A percentile compares a stretch with the other conserved stretches of the same genome.
phyloP scores from a whole-genome alignment of 2,888 invertebrate genomes.

The Macroteleia sp. region DNA sequence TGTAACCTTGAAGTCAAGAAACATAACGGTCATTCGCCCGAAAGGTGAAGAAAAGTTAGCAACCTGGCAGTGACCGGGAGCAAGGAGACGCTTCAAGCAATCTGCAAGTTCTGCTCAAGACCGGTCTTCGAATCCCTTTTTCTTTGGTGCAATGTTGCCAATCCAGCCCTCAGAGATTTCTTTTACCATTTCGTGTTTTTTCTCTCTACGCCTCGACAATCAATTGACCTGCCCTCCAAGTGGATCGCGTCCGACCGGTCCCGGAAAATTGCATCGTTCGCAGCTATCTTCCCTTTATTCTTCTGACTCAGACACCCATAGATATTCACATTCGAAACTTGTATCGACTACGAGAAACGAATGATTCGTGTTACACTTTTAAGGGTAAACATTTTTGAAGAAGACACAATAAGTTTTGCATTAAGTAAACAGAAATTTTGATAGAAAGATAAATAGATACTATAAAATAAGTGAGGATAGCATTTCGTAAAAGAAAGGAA shows the following conservation, averaged over 20 bases:
- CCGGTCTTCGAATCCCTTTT: constrained; percentile 63
- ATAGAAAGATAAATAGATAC: constrained; percentile 2
- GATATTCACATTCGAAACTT: constrained; percentile 15
- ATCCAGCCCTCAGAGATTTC: background rate
- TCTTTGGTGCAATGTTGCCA: constrained; percentile 14
- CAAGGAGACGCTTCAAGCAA: constrained; percentile 78
- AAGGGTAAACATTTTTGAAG: constrained; percentile 22
- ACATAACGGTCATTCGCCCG: constrained; percentile 73
- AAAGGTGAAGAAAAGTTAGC: constrained; percentile 82
- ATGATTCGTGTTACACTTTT: constrained; percentile 23
- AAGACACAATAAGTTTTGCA: constrained; percentile 8
- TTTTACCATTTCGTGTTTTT: background rate
- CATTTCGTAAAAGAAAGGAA: no score
- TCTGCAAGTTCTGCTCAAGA: constrained; percentile 76
- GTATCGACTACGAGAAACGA: constrained; percentile 7
- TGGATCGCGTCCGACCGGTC: constrained; percentile 63
- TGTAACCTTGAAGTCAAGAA: background rate
- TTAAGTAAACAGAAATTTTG: constrained; percentile 14
- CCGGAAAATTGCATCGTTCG: constrained; percentile 74
- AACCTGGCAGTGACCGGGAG: constrained; percentile 80
- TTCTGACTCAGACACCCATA: background rate
- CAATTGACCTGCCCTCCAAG: constrained; percentile 56
- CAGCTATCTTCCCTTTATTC: constrained; percentile 13
- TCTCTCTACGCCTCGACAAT: constrained; percentile 32
- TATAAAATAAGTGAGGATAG: no score